Evolutionary conservation across 2,797 vertebrate species (phyloP), one percentile per base, ranked within the genome.

Genomic region (Myotis pilosus): DNA sequence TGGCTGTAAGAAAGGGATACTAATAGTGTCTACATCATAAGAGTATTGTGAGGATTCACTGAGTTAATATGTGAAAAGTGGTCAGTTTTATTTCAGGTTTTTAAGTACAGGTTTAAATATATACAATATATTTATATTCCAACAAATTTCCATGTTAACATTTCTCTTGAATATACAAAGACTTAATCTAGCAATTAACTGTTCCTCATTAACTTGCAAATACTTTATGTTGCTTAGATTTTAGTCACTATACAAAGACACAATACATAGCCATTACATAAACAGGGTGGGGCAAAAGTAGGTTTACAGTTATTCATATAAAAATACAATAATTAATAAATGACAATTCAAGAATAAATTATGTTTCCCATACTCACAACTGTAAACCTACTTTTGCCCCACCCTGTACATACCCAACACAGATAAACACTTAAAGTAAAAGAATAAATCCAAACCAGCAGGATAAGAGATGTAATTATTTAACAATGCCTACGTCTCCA

Each of bases 101-200:
- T 78, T 87, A 96, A 92, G 64, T 30, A 69, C 10, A 93, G 19
- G 4, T 22, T 94, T 82, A 82, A 85, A 79, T 51, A 66, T 64
- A 88, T 60, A 80, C 10, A 66, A 38, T 55, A 57, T 79, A 89
- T 53, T 83, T 89, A 85, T 19, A 87, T 10, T 86, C 38, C 28
- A 94, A 84, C 41, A 91, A 57, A 87, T 87, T 94, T 94, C 55
- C 38, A 74, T 74, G 88, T 4, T 49, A 91, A 92, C 38, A 69
- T 83, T 95, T 95, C 86, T 82, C 23, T 33, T 87, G 30, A 74
- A 88, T 82, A 91, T 7, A 89, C 5, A 68, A 60, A 60, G 20
- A 94, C 25, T 51, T 80, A 80, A 84, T 66, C 75, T 11, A 86
- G 33, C 33, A 92, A 87, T 72, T 89, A 93, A 83, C 11, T 80